Conservation (phyloP, 2,888 invertebrate genomes). For the Tipula vernalis region DNA sequence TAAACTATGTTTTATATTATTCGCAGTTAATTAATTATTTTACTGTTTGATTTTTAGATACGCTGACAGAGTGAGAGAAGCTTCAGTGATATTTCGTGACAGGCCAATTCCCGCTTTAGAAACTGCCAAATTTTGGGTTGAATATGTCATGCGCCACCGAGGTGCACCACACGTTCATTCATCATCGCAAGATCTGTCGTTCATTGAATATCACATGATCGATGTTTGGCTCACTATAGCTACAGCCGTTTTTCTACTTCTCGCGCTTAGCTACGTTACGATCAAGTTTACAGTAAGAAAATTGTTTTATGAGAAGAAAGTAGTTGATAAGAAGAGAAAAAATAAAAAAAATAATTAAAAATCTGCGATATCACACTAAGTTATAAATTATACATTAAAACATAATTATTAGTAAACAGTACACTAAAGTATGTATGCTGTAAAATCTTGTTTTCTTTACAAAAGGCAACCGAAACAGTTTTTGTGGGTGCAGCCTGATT, state of each 20-base stretch:
- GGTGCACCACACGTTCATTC: conserved; percentile 20
- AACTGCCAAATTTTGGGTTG: conserved; percentile 35
- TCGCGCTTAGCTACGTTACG: neutral
- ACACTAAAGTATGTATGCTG: too few relatives aligned
- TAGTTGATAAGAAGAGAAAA: neutral
- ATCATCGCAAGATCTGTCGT: conserved; percentile 14
- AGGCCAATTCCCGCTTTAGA: conserved; percentile 36
- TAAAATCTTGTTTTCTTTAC: too few relatives aligned
- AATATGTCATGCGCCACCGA: neutral
- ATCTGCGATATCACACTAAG: too few relatives aligned
- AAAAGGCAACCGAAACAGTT: too few relatives aligned
- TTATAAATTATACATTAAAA: too few relatives aligned
- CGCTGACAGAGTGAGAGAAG: conserved; percentile 21
- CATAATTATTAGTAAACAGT: too few relatives aligned
- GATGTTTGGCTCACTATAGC: neutral
- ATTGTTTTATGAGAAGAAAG: neutral
- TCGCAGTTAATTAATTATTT: neutral
- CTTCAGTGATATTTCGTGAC: conserved; percentile 34
- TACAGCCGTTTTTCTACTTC: neutral
- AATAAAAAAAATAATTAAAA: neutral
- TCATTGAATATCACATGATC: conserved; percentile 11
- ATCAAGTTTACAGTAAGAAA: neutral
- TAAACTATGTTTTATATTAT: neutral
- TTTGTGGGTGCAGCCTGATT: too few relatives aligned
- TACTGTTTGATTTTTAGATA: conserved; percentile 5